Conservation (phyloP, 2,113 vertebrate genomes). For the Todiramphus chloris region DNA sequence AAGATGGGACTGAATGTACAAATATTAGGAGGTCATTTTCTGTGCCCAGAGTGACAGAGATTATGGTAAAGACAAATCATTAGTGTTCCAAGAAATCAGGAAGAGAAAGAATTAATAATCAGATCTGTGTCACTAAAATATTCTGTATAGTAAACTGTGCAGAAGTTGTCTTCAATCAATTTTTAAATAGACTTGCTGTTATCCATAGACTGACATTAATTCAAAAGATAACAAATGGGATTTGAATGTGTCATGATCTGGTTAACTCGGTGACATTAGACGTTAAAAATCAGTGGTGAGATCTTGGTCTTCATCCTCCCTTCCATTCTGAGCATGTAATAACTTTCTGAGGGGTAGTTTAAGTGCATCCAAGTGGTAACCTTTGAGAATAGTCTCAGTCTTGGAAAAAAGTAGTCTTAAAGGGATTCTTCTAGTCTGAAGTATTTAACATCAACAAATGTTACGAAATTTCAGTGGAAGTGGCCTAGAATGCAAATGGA, state of each 20-base stretch:
- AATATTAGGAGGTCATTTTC: not conserved
- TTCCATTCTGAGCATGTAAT: not conserved
- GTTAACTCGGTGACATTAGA: not conserved
- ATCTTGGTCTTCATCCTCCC: not conserved
- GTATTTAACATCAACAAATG: not conserved
- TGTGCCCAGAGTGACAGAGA: not conserved
- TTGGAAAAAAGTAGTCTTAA: constrained; percentile 2
- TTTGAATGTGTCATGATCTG: not conserved
- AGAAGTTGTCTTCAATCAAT: not conserved
- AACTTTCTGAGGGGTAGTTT: not conserved
- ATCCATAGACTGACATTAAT: not conserved
- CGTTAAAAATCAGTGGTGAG: not conserved
- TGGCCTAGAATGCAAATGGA: not conserved
- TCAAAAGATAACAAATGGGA: not conserved
- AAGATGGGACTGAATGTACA: not conserved
- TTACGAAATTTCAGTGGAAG: not conserved
- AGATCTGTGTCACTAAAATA: not conserved
- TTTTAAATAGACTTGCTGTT: not conserved
- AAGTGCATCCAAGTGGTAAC: not conserved
- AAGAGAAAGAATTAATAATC: not conserved
- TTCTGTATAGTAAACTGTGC: not conserved
- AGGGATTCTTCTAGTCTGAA: not conserved
- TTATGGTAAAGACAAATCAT: not conserved
- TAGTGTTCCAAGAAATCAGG: not conserved
- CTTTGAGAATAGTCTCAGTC: not conserved